These are phyloP conservation scores for Leptobrachium ailaonicum DNA, from an alignment of 2,113 vertebrate genomes.

Conservation along the genomic window DNA sequence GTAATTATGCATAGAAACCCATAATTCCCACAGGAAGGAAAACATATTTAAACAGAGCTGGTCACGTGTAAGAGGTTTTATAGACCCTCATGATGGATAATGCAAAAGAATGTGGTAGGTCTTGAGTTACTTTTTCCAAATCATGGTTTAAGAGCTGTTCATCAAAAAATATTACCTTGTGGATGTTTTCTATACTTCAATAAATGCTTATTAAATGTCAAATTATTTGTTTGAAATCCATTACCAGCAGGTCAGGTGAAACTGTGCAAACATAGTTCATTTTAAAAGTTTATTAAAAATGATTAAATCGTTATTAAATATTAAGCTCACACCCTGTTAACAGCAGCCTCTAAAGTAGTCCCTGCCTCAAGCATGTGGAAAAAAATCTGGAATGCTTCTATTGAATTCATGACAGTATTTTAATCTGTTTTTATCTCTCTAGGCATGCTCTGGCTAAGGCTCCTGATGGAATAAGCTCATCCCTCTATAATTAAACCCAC, in stretches of 20 bases:
- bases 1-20: constrained; percentile 13
- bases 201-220: too few species aligned
- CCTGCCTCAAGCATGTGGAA: background rate
- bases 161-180: background rate
- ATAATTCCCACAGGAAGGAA: background rate
- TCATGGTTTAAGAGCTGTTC: background rate
- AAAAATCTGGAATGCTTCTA: background rate
- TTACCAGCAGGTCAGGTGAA: too few species aligned
- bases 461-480: too few species aligned
- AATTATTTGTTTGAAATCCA: too few species aligned
- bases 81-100: background rate
- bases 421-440: background rate
- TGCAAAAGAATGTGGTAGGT: background rate
- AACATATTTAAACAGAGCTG: background rate
- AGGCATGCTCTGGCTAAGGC: background rate
- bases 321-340: background rate
- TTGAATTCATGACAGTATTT: background rate
- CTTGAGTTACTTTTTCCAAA: background rate
- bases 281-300: too few species aligned
- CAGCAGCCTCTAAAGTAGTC: background rate
- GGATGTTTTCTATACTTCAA: too few species aligned
- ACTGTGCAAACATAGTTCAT: too few species aligned
- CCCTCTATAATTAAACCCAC: too few species aligned
- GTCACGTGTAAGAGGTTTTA: background rate
- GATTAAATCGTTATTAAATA: background rate